These are phyloP conservation scores for Anseranas semipalmata DNA, from an alignment of 2,113 vertebrate species.

Conservation along the genomic window DNA sequence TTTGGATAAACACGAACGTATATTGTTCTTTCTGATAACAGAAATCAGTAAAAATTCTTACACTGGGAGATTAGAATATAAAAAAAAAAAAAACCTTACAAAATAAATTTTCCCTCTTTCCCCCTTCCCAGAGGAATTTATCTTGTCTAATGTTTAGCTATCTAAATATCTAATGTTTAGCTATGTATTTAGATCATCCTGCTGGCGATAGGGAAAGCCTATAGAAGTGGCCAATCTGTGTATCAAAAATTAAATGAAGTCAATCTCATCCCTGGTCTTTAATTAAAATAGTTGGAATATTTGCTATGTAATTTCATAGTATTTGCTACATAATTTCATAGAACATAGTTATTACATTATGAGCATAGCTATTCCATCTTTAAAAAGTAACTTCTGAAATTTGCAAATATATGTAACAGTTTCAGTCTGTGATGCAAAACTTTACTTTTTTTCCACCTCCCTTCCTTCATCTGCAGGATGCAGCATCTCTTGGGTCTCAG, in stretches of 20 bases:
- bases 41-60: background rate
- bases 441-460: background rate
- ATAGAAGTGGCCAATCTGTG: background rate
- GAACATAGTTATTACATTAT: background rate
- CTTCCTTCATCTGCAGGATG: conserved; percentile 81
- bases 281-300: background rate
- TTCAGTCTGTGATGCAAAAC: background rate
- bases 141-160: background rate
- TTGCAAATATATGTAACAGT: background rate
- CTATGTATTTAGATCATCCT: background rate
- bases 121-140: background rate
- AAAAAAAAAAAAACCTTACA: background rate
- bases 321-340: background rate
- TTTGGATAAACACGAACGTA: background rate
- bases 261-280: background rate
- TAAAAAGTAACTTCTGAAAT: background rate
- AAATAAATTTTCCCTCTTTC: background rate
- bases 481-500: conserved; percentile 95
- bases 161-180: background rate
- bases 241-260: background rate
- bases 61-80: background rate
- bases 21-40: background rate
- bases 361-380: background rate
- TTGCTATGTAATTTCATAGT: background rate
- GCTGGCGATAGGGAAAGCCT: background rate